Evolutionary conservation across 2,888 invertebrate genomes (phyloP).

Genomic region (Rhogogaster chlorosoma): DNA sequence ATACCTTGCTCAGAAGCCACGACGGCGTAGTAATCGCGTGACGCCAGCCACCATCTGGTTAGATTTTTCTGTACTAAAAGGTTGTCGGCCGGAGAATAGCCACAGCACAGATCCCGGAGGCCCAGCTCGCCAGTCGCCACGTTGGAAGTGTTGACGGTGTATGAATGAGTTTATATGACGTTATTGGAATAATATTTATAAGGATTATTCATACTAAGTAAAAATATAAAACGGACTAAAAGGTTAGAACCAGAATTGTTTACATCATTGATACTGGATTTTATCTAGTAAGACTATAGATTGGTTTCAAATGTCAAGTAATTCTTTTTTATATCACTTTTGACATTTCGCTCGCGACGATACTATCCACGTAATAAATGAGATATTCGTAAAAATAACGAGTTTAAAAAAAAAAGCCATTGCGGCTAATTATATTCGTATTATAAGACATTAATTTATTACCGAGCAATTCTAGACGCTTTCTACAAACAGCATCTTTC

Average conservation of each 20-base stretch:
- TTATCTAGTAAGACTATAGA: background rate
- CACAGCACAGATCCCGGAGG: background rate
- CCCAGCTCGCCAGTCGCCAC: constrained; percentile 45
- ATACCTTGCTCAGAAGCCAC: background rate
- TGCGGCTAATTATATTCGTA: background rate
- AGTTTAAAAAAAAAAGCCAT: background rate
- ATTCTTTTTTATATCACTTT: background rate
- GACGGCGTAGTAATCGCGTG: constrained; percentile 8
- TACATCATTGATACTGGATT: constrained; percentile 24
- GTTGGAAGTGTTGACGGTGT: constrained; percentile 49
- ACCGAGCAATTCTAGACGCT: background rate
- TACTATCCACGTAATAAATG: background rate
- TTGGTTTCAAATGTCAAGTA: background rate
- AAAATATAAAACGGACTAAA: constrained; percentile 45
- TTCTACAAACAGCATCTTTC: background rate
- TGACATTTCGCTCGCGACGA: constrained; percentile 36
- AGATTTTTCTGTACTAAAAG: background rate
- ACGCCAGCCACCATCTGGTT: constrained; percentile 10
- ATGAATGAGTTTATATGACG: constrained; percentile 65
- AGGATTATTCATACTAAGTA: constrained; percentile 54
- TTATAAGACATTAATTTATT: background rate
- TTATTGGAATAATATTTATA: constrained; percentile 56
- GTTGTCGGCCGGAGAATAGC: constrained; percentile 11
- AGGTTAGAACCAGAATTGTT: constrained; percentile 59
- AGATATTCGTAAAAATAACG: background rate